These are phyloP conservation scores for Syndactyla subalaris DNA, from an alignment of 2,797 vertebrate genomes.

Conservation along the genomic window DNA sequence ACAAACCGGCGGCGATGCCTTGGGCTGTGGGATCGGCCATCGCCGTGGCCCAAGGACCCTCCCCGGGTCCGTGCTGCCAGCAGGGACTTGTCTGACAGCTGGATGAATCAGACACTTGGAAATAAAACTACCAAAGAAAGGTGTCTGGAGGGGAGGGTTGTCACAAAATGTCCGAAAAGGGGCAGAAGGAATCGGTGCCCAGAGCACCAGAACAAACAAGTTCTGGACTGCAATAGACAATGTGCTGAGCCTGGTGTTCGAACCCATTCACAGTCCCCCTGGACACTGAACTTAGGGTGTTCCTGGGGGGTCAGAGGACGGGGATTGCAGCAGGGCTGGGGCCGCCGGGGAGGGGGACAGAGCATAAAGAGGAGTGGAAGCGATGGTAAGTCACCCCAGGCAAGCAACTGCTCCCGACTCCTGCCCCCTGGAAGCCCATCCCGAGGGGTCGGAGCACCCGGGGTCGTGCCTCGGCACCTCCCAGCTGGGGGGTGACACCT, in stretches of 20 bases:
- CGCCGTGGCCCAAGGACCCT: accelerated
- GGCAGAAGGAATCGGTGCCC: neutral
- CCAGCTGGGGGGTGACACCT: neutral
- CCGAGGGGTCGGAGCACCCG: accelerated
- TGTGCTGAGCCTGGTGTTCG: neutral
- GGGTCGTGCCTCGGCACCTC: neutral
- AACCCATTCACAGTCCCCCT: neutral
- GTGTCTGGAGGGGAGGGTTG: accelerated
- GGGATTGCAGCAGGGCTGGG: neutral
- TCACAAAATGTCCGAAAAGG: neutral
- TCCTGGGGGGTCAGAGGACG: neutral
- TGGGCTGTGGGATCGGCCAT: neutral
- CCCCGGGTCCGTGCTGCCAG: neutral
- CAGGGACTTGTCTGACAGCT: neutral
- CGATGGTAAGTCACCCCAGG: neutral
- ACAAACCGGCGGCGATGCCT: accelerated
- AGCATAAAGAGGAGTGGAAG: neutral
- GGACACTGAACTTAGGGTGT: neutral
- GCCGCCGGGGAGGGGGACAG: accelerated
- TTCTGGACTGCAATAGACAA: neutral
- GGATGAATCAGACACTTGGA: neutral
- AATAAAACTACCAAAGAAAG: neutral
- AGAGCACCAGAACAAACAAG: neutral
- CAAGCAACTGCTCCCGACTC: accelerated
- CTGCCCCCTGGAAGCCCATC: neutral